Conservation (phyloP, 2,888 invertebrate genomes). For the Piscicola geometra region DNA sequence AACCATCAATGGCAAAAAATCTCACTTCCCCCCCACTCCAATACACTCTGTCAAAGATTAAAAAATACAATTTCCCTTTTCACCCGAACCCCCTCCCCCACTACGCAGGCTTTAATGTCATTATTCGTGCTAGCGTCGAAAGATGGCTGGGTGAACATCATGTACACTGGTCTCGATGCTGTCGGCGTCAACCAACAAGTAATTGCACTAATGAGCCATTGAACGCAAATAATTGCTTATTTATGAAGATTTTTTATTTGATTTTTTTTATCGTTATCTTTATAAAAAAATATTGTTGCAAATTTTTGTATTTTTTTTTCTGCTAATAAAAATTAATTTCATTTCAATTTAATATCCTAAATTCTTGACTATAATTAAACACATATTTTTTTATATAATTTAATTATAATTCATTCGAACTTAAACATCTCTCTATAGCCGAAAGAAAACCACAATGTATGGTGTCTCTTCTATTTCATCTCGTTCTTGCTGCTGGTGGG, state of each 20-base stretch:
- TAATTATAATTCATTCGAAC: too few species aligned
- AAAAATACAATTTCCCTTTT: not conserved
- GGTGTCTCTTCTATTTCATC: constrained; percentile 96
- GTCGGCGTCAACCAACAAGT: constrained; percentile 96
- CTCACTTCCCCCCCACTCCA: too few species aligned
- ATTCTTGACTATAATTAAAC: not conserved
- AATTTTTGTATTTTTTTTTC: not conserved
- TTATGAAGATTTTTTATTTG: not conserved
- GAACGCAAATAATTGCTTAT: not conserved
- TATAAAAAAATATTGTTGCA: not conserved
- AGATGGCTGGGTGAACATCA: constrained; percentile 99
- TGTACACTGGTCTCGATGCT: constrained; percentile 98
- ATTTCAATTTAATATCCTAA: not conserved
- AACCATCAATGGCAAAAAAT: too few species aligned
- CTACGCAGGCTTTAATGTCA: constrained; percentile 84
- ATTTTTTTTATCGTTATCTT: too few species aligned
- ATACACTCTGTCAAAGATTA: too few species aligned
- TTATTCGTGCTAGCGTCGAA: constrained; percentile 95
- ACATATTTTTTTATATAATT: too few species aligned
- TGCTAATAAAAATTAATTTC: not conserved
- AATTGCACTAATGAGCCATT: too few species aligned
- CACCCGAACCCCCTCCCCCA: not conserved
- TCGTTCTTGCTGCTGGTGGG: constrained; percentile 96
- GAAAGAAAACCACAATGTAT: constrained; percentile 94
- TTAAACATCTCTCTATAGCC: too few species aligned